phyloP scores from a whole-genome alignment of 2,113 vertebrate genomes.

The Ptilonorhynchus violaceus region DNA sequence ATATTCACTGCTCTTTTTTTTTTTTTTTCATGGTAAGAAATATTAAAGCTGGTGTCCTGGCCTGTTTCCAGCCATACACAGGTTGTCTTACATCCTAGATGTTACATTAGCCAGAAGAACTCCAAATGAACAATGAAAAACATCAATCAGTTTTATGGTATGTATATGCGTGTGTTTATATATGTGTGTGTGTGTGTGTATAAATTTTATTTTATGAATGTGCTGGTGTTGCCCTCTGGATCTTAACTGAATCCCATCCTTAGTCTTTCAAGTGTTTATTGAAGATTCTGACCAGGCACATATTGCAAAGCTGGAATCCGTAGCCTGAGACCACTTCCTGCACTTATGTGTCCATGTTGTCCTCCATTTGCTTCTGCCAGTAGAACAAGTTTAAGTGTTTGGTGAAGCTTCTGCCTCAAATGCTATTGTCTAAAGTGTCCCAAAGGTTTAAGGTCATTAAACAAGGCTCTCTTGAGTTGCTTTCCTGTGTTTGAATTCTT shows the following conservation, averaged over 20 bases:
- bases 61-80: background rate
- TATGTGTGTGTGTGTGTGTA: accelerated
- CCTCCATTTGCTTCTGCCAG: background rate
- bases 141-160: background rate
- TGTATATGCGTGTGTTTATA: too few species aligned
- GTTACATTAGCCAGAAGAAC: background rate
- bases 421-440: background rate
- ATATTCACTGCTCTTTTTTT: background rate
- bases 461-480: background rate
- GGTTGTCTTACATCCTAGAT: background rate
- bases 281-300: background rate
- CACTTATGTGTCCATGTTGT: background rate
- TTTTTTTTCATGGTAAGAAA: background rate
- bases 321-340: background rate
- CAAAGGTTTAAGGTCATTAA: background rate
- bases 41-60: background rate
- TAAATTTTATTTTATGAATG: background rate
- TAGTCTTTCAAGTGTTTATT: background rate
- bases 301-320: background rate
- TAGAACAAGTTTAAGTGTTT: background rate
- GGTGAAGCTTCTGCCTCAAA: background rate
- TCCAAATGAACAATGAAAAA: background rate
- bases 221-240: background rate
- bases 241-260: background rate
- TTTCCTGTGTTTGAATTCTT: background rate